Evolutionary conservation across 2,797 vertebrate species (phyloP).

Genomic region (Coluber constrictor): DNA sequence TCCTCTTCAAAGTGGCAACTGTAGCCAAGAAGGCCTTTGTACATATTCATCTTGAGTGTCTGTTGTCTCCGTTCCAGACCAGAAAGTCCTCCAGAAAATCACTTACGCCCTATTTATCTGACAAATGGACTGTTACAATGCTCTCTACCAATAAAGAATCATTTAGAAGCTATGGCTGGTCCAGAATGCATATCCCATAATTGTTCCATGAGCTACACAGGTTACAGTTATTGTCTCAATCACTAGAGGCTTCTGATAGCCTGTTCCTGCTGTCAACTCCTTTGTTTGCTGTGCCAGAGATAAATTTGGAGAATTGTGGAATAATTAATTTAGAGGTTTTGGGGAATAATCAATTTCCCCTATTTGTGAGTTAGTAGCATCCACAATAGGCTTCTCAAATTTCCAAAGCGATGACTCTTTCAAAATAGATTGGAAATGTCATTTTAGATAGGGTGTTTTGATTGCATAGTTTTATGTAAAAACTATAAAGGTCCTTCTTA

Average conservation of each 20-base stretch:
- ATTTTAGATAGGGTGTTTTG: neutral
- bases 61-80: neutral
- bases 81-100: neutral
- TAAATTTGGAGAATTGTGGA: neutral
- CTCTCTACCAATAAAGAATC: neutral
- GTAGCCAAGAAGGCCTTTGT: neutral
- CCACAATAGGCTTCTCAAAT: neutral
- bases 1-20: neutral
- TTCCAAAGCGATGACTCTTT: neutral
- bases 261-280: neutral
- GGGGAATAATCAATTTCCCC: neutral
- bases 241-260: neutral
- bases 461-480: neutral
- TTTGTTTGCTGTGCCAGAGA: neutral
- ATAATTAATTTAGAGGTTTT: neutral
- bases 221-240: neutral
- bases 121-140: neutral
- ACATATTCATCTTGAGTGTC: neutral
- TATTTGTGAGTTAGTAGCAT: neutral
- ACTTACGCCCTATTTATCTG: neutral
- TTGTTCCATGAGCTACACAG: neutral
- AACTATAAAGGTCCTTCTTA: neutral
- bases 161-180: neutral
- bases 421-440: neutral
- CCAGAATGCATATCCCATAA: neutral